Percentiles rank a stretch among this genome's conserved stretches.
Conservation (phyloP, 2,888 invertebrate species). For the Drosophila crucigera region DNA sequence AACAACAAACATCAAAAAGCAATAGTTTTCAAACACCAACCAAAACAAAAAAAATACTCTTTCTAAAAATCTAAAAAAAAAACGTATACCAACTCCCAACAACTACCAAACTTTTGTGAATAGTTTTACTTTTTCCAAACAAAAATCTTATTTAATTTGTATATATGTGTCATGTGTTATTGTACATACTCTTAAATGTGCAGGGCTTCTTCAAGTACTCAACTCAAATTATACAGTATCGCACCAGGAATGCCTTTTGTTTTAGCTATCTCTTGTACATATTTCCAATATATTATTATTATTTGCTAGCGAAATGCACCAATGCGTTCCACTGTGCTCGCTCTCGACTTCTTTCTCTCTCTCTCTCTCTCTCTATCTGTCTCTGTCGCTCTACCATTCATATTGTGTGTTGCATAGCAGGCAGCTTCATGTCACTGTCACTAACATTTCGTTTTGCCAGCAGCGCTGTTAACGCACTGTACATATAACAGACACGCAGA, state of each 20-base stretch:
- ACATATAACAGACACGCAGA: slow-evolving; percentile 19
- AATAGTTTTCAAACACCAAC: slow-evolving; percentile 45
- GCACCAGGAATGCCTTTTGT: slow-evolving; percentile 38
- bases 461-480: slow-evolving; percentile 46
- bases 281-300: slow-evolving; percentile 8
- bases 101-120: slow-evolving; percentile 60
- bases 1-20: slow-evolving; percentile 49
- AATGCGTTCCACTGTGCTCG: slow-evolving; percentile 21
- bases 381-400: background rate
- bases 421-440: slow-evolving; percentile 56
- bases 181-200: slow-evolving; percentile 40
- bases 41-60: slow-evolving; percentile 30
- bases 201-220: slow-evolving; percentile 42
- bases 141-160: slow-evolving; percentile 9
- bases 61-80: slow-evolving; percentile 34
- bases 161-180: slow-evolving; percentile 39
- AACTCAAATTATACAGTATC: slow-evolving; percentile 31
- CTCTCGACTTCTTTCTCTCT: slow-evolving; percentile 3
- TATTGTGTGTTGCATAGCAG: slow-evolving; percentile 42
- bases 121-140: slow-evolving; percentile 37
- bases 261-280: slow-evolving; percentile 27
- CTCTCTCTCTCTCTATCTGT: slow-evolving; percentile 12
- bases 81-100: slow-evolving; percentile 37
- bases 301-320: slow-evolving; percentile 25
- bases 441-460: slow-evolving; percentile 54